phyloP scores from a whole-genome alignment of 2,797 vertebrate species.

The Onychomys leucogaster region DNA sequence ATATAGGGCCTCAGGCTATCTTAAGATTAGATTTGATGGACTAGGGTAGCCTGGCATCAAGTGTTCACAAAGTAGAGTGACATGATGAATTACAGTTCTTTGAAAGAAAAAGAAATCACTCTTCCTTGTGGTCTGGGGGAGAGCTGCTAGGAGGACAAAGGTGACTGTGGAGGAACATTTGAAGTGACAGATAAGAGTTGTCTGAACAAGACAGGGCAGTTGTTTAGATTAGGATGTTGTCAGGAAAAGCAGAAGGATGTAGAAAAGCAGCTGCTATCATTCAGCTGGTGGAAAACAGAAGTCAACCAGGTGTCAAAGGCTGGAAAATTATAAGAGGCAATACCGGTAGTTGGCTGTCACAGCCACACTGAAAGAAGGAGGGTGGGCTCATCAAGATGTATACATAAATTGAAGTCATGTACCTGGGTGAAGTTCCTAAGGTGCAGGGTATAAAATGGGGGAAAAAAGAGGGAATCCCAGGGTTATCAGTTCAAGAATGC shows the following conservation, averaged over 20 bases:
- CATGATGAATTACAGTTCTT: background rate
- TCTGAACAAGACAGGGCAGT: background rate
- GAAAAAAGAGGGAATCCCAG: background rate
- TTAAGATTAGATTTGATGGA: constrained; percentile 36
- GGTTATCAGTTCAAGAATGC: background rate
- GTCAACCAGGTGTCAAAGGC: background rate
- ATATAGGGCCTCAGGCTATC: background rate
- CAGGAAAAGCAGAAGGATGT: background rate
- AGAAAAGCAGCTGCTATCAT: background rate
- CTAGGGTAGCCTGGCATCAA: background rate
- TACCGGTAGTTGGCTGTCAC: background rate
- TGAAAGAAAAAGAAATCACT: background rate
- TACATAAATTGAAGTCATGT: background rate
- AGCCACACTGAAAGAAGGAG: background rate
- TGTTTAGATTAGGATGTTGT: background rate
- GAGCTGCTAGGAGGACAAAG: background rate
- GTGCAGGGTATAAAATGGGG: background rate
- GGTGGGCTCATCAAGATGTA: background rate
- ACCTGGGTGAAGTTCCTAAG: background rate
- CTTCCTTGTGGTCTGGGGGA: background rate
- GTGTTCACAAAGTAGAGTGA: background rate
- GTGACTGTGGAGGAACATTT: background rate
- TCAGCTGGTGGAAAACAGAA: background rate
- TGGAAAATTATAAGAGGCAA: background rate
- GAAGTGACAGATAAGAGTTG: background rate